A percentile compares a stretch with the other conserved stretches of the same genome.
These are phyloP conservation scores for Labia minor DNA, from an alignment of 2,888 invertebrate genomes.

Conservation along the genomic window DNA sequence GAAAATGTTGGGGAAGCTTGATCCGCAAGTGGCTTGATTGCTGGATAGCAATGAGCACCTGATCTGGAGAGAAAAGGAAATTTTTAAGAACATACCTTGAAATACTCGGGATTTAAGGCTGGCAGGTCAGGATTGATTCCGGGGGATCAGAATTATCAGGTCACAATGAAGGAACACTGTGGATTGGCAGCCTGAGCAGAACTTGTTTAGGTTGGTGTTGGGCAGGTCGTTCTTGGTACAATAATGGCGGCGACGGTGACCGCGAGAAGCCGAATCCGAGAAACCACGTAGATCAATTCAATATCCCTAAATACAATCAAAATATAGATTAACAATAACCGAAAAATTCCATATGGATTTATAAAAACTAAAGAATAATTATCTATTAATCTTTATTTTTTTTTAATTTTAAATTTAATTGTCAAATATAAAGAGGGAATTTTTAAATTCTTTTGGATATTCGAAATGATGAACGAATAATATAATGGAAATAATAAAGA, in stretches of 20 bases:
- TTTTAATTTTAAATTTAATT: no score
- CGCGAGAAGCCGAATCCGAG: background rate
- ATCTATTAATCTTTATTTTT: no score
- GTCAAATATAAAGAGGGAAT: no score
- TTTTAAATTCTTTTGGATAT: no score
- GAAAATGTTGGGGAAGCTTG: background rate
- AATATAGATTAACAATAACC: no score
- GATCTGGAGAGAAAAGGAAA: background rate
- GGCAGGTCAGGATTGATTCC: constrained; percentile 27
- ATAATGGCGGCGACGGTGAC: background rate
- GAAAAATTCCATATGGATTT: no score
- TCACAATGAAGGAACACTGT: constrained; percentile 26
- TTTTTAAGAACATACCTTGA: constrained; percentile 26
- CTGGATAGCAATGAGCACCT: background rate
- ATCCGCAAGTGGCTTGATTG: background rate
- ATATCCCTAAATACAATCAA: background rate
- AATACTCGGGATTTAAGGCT: constrained; percentile 25
- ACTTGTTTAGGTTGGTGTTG: background rate
- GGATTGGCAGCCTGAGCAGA: constrained; percentile 24
- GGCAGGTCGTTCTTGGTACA: background rate
- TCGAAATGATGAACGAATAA: no score
- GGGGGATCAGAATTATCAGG: constrained; percentile 25
- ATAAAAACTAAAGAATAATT: no score
- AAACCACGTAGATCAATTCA: background rate
- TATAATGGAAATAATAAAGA: no score